These are phyloP conservation scores for Drosophila teissieri DNA, from an alignment of 1,140 invertebrate genomes.

Conservation along the genomic window DNA sequence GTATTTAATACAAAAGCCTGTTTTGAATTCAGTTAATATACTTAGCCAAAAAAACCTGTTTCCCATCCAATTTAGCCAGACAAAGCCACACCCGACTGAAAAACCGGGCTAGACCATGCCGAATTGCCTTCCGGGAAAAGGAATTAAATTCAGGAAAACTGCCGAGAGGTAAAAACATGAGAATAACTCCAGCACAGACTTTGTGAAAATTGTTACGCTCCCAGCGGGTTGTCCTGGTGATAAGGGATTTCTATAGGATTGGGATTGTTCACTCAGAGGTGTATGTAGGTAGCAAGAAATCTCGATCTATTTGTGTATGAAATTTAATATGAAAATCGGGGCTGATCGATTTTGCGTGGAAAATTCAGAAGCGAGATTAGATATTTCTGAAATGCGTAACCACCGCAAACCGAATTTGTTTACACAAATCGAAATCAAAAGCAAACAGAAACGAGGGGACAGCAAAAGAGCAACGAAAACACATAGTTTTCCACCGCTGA, in stretches of 20 bases:
- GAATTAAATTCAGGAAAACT: constrained; percentile 20
- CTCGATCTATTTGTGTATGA: not conserved
- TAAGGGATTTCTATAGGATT: constrained; percentile 4
- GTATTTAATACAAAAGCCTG: no score
- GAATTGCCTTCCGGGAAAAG: constrained; percentile 30
- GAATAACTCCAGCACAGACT: constrained; percentile 3
- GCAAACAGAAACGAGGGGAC: constrained; percentile 22
- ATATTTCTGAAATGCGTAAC: constrained; percentile 3
- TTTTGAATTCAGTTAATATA: not conserved
- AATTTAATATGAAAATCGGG: constrained; percentile 5
- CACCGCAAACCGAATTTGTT: constrained; percentile 34
- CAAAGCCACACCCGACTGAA: constrained; percentile 6
- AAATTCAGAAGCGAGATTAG: not conserved
- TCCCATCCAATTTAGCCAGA: constrained; percentile 10
- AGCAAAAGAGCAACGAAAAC: constrained; percentile 24
- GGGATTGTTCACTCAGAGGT: not conserved
- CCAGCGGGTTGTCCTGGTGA: constrained; percentile 37
- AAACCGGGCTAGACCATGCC: constrained; percentile 13
- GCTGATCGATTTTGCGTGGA: not conserved
- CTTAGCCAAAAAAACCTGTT: not conserved
- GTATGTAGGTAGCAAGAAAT: constrained; percentile 9
- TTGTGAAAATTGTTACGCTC: constrained; percentile 6
- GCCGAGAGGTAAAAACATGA: not conserved
- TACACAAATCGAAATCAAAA: constrained; percentile 46
- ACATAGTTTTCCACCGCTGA: constrained; percentile 41